These are phyloP conservation scores for Lineus longissimus DNA, from an alignment of 1,140 invertebrate genomes.

Conservation along the genomic window DNA sequence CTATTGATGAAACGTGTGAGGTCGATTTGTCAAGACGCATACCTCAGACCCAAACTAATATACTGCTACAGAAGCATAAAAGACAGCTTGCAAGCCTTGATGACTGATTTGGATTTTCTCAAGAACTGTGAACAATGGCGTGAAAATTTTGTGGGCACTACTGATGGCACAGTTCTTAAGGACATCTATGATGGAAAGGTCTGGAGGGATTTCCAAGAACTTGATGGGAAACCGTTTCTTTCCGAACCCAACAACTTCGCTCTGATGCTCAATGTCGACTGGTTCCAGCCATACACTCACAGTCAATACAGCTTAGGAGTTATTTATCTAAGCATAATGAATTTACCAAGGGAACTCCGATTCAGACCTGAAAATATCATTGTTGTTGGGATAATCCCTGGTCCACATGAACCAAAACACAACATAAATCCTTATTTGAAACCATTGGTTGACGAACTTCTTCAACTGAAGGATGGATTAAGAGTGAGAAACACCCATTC, in stretches of 20 bases:
- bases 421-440: slow-evolving; percentile 14
- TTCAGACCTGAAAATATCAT: slow-evolving; percentile 9
- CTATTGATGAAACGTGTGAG: neutral
- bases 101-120: slow-evolving; percentile 14
- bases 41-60: neutral
- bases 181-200: slow-evolving; percentile 19
- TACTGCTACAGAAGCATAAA: slow-evolving; percentile 19
- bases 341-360: slow-evolving; percentile 9
- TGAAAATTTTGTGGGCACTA: neutral
- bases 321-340: slow-evolving; percentile 14
- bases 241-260: neutral
- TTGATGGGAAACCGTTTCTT: neutral
- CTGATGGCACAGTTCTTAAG: neutral
- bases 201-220: slow-evolving; percentile 19
- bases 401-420: slow-evolving; percentile 17
- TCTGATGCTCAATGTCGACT: slow-evolving; percentile 21
- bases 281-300: slow-evolving; percentile 19
- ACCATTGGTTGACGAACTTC: slow-evolving; percentile 19
- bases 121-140: slow-evolving; percentile 13
- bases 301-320: slow-evolving; percentile 14
- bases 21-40: neutral
- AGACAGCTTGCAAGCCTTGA: slow-evolving; percentile 6
- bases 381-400: slow-evolving; percentile 17
- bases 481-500: neutral
- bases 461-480: slow-evolving; percentile 13